Evolutionary conservation across 2,888 invertebrate genomes (phyloP).

Genomic region (Cephalotes varians): DNA sequence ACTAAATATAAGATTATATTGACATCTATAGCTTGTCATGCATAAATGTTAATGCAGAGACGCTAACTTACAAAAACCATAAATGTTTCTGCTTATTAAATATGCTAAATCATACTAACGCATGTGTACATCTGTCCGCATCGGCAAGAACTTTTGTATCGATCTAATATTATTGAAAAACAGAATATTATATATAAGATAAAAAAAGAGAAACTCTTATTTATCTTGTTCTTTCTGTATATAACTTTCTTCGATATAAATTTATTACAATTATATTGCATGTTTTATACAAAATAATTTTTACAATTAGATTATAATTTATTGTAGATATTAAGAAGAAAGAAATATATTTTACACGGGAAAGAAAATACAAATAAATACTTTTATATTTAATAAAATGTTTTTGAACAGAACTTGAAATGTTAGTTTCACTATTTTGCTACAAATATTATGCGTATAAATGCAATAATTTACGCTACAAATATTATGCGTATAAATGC

Average conservation of each 20-base stretch:
- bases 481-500: not conserved
- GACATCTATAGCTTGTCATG: no score
- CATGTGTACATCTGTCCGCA: no score
- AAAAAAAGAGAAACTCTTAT: not conserved
- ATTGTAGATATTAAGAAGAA: not conserved
- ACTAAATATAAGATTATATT: no score
- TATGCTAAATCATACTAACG: no score
- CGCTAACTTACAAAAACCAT: no score
- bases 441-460: not conserved
- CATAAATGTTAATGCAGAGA: no score
- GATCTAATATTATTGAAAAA: not conserved
- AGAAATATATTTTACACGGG: not conserved
- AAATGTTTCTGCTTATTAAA: no score
- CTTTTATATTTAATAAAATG: not conserved
- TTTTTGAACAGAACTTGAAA: not conserved
- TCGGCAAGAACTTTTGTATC: no score
- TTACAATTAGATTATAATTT: not conserved
- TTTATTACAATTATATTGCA: not conserved
- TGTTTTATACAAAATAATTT: not conserved
- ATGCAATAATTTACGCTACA: no score
- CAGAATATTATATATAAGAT: not conserved
- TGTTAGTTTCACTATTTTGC: not conserved
- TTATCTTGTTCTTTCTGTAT: not conserved
- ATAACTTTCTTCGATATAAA: not conserved
- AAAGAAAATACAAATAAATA: not conserved